Evolutionary conservation across 2,113 vertebrate species (phyloP).

Genomic region (Mus spicilegus): DNA sequence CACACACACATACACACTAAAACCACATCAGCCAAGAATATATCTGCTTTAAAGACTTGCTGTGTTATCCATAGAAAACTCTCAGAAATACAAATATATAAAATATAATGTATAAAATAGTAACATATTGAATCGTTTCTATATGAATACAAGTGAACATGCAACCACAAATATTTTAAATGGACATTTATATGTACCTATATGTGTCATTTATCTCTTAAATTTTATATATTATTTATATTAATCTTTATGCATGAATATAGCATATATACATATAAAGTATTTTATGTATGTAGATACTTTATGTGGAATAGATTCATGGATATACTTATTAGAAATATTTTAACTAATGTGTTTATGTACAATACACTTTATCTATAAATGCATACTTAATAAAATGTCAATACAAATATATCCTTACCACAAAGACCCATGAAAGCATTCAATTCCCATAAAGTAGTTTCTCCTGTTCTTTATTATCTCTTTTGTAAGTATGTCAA

Average conservation of each 20-base stretch:
- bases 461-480: neutral
- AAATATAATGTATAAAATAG: neutral
- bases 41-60: constrained; percentile 4
- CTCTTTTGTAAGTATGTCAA: neutral
- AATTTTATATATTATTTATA: constrained; percentile 3
- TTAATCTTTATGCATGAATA: neutral
- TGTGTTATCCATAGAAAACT: neutral
- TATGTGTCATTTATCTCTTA: neutral
- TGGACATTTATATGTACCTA: neutral
- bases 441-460: neutral
- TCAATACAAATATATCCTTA: neutral
- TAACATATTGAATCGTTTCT: neutral
- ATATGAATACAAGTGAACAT: neutral
- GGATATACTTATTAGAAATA: neutral
- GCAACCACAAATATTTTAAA: constrained; percentile 53
- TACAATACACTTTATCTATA: constrained; percentile 12
- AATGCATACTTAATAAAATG: neutral
- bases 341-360: constrained; percentile 8
- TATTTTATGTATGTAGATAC: neutral
- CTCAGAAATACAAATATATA: neutral
- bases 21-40: neutral
- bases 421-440: neutral
- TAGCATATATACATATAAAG: neutral
- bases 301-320: constrained; percentile 2
- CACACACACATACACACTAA: neutral